Conservation (phyloP, 1,140 invertebrate species). For the Drosophila insularis region DNA sequence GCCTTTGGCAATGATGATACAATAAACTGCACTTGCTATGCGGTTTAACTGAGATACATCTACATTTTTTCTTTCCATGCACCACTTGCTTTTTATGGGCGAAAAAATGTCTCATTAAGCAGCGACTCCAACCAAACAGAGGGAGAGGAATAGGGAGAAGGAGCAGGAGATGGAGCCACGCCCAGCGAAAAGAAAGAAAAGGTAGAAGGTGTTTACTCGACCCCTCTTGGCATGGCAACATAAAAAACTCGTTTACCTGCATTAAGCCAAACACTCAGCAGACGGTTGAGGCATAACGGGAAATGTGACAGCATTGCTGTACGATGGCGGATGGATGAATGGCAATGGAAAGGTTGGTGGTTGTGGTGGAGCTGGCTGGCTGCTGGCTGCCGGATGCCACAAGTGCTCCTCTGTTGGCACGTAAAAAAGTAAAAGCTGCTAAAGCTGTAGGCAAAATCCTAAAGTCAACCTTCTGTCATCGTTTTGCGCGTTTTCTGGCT, state of each 20-base stretch:
- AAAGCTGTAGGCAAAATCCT: constrained; percentile 27
- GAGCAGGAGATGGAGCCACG: constrained; percentile 15
- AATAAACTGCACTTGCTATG: constrained; percentile 72
- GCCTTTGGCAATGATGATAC: constrained; percentile 53
- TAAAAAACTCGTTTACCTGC: constrained; percentile 80
- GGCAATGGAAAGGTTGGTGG: background rate
- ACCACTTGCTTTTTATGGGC: constrained; percentile 51
- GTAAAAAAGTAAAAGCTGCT: constrained; percentile 54
- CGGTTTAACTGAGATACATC: background rate
- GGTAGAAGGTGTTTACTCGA: background rate
- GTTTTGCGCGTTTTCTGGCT: constrained; percentile 14
- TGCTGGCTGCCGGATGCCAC: constrained; percentile 58
- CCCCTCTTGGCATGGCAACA: constrained; percentile 36
- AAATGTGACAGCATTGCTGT: constrained; percentile 60
- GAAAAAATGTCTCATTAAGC: constrained; percentile 67
- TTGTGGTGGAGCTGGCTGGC: background rate
- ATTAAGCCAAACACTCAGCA: constrained; percentile 77
- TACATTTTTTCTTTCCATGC: constrained; percentile 18
- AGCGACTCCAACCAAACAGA: background rate
- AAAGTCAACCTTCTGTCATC: constrained; percentile 38
- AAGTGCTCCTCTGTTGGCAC: constrained; percentile 64
- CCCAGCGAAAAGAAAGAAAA: constrained; percentile 2
- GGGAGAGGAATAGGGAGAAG: background rate
- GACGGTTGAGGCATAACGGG: constrained; percentile 71
- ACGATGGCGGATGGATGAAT: background rate